A percentile compares a stretch with the other conserved stretches of the same genome.
phyloP scores from a whole-genome alignment of 2,113 vertebrate species.

The Ceratotherium simum region DNA sequence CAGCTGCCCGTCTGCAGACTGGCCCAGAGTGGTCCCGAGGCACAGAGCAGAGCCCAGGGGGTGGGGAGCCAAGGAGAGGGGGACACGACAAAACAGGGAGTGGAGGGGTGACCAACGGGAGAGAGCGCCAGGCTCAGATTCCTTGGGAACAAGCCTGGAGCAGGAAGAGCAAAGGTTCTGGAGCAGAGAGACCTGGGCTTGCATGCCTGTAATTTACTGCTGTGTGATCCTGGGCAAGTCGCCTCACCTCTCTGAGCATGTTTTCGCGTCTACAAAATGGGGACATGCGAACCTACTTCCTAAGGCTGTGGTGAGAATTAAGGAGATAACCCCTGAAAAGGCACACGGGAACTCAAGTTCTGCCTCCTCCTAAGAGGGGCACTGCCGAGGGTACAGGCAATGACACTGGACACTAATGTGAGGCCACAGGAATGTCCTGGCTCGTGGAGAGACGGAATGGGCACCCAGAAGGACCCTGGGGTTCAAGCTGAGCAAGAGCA shows the following conservation, averaged over 20 bases:
- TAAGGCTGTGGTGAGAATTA: background rate
- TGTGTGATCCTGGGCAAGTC: background rate
- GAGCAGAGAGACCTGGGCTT: background rate
- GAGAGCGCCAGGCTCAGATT: background rate
- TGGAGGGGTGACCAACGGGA: background rate
- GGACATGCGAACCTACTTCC: background rate
- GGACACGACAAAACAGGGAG: rapidly evolving
- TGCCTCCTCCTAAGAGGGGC: background rate
- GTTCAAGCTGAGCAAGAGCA: background rate
- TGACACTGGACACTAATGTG: background rate
- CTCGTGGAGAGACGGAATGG: background rate
- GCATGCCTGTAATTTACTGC: background rate
- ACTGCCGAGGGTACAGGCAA: background rate
- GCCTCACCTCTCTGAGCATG: background rate
- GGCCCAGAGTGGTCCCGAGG: background rate
- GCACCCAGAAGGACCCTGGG: background rate
- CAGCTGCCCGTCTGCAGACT: background rate
- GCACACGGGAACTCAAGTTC: background rate
- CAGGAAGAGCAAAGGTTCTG: background rate
- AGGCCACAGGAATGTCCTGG: background rate
- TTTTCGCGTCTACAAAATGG: background rate
- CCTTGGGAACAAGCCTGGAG: background rate
- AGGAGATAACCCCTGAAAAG: background rate
- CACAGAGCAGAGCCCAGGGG: background rate
- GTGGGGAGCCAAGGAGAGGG: background rate